Base-by-base conservation (phyloP, 2,797 vertebrate genomes). In the Halcyon badia region DNA sequence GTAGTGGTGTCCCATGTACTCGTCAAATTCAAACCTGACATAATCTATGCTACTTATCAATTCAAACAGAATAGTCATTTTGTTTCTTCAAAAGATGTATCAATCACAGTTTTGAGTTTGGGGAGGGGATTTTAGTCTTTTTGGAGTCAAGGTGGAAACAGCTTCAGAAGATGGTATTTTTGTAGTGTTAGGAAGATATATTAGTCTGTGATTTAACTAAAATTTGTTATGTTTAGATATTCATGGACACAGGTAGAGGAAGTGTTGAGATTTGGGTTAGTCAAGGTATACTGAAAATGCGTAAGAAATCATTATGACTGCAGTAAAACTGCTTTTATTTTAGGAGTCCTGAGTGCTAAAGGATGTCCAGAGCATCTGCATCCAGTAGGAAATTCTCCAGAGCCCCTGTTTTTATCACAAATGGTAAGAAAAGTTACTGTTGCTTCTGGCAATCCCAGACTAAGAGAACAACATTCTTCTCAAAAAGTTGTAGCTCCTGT, bases 381-480 rank as follows among this genome's bases (percentile, higher is more conserved):
- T 94, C 80, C 92, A 48, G 35, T 54, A 11, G 88, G 79, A 94
- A 96, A 79, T 68, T 76, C 80, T 77, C 26, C 19, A 7, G 54
- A 91, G 57, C 54, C 81, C 3, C 0, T 24, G 51, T 35, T 81
- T 71, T 73, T 89, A 44, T 89, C 97, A 77, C 93, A 97, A 75
- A 91, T 75, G 83, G 98, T 98, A 96, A 97, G 97, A 89, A 83
- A 75, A 93, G n/a, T 35, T 69, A 26, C 64, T 80, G 22, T 83
- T 93, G 4, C 78, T 94, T 78, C 10, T 64, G 62, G 35, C 17
- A 41, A 3, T 48, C 18, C 35, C 20, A 7, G 25, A 10, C 39
- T 48, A 10, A 48, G 60, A 73, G 42, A 87, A 9, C 9, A 17
- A 9, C 0, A 0, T 13, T 89, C 75, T 77, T 60, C 44, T 71